These are phyloP conservation scores for Capreolus pygargus DNA, from an alignment of 2,113 vertebrate species.

Conservation along the genomic window DNA sequence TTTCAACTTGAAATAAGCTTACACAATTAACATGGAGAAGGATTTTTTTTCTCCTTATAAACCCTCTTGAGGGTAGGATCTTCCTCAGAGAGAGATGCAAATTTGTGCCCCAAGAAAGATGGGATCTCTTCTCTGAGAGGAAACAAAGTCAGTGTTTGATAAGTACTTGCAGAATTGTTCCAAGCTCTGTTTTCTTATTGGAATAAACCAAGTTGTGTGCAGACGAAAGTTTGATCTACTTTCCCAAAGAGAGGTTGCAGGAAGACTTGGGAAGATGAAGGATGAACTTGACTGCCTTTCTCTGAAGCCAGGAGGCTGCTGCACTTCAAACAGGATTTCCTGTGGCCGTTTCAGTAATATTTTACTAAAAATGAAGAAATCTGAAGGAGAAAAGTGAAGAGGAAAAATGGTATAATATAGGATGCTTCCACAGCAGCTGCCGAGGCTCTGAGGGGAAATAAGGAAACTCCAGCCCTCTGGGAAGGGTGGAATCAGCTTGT, in stretches of 20 bases:
- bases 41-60: neutral
- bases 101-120: neutral
- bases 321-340: neutral
- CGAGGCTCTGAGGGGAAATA: neutral
- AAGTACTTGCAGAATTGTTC: neutral
- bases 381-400: neutral
- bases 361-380: neutral
- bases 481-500: neutral
- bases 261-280: neutral
- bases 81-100: neutral
- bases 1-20: neutral
- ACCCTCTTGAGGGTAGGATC: neutral
- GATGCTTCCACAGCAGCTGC: neutral
- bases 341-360: neutral
- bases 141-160: neutral
- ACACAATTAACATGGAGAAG: neutral
- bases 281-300: neutral
- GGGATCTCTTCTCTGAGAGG: neutral
- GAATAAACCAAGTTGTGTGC: neutral
- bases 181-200: neutral
- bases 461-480: neutral
- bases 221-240: neutral
- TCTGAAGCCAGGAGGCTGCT: neutral
- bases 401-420: neutral
- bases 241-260: neutral